Conservation (phyloP, 2,888 invertebrate genomes). For the Artemia sinica region DNA sequence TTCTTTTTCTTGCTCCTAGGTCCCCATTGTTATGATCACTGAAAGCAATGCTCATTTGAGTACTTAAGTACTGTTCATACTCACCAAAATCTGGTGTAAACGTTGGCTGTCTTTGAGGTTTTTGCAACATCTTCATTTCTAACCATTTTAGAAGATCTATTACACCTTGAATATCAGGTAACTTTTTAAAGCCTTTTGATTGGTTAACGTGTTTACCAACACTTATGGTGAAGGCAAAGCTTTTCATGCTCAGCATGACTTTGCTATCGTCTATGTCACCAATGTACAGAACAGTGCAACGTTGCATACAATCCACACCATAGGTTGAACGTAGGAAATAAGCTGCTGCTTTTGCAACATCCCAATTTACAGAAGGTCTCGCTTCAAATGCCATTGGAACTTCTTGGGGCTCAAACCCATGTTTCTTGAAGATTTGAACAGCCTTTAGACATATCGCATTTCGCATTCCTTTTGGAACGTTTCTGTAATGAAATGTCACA, state of each 20-base stretch:
- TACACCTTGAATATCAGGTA: conserved; percentile 33
- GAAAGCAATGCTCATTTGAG: conserved; percentile 6
- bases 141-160: conserved; percentile 33
- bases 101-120: conserved; percentile 18
- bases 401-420: conserved; percentile 32
- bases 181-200: conserved; percentile 33
- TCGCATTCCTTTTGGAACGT: conserved; percentile 28
- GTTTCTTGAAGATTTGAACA: conserved; percentile 30
- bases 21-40: not conserved
- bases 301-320: conserved; percentile 34
- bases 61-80: conserved; percentile 1
- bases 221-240: conserved; percentile 34
- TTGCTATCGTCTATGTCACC: conserved; percentile 33
- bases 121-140: conserved; percentile 29
- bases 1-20: not conserved
- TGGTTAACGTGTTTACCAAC: conserved; percentile 30
- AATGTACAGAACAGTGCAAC: conserved; percentile 33
- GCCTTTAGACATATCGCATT: conserved; percentile 30
- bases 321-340: conserved; percentile 34
- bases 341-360: conserved; percentile 33
- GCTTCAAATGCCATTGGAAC: conserved; percentile 33
- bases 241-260: conserved; percentile 32
- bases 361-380: conserved; percentile 33
- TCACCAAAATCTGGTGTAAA: conserved; percentile 16
- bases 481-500: conserved; percentile 34